A percentile compares a stretch with the other conserved stretches of the same genome.
Evolutionary conservation across 2,888 invertebrate species (phyloP).

Genomic region (Pristionchus entomophagus): DNA sequence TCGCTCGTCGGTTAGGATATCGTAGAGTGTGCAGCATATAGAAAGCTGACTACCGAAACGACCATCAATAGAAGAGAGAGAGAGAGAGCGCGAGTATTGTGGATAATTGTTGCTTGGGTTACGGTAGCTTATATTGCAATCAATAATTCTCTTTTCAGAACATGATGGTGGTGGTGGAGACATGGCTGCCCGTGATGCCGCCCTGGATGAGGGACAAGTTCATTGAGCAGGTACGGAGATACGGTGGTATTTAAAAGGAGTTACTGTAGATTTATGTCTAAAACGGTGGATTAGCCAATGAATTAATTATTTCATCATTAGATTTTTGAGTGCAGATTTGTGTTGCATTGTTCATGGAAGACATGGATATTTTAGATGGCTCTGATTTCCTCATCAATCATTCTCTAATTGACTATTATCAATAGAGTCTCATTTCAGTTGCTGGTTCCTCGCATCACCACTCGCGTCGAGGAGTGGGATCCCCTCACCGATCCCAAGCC

Average conservation of each 20-base stretch:
- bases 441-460: constrained; percentile 66
- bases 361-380: not conserved
- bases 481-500: constrained; percentile 94
- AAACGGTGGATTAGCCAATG: no score
- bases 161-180: constrained; percentile 86
- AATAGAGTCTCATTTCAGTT: constrained; percentile 52
- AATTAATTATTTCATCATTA: no score
- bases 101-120: not conserved
- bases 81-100: no score
- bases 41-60: no score
- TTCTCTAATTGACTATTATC: not conserved
- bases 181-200: constrained; percentile 88
- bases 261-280: not conserved
- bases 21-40: no score
- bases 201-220: constrained; percentile 88
- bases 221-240: constrained; percentile 82
- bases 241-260: not conserved
- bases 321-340: not conserved
- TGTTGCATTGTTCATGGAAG: not conserved
- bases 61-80: no score
- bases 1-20: no score
- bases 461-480: constrained; percentile 82
- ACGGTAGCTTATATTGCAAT: not conserved
- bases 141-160: constrained; percentile 81
- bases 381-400: not conserved